phyloP scores from a whole-genome alignment of 2,113 vertebrate genomes.

The Salvelinus namaycush region DNA sequence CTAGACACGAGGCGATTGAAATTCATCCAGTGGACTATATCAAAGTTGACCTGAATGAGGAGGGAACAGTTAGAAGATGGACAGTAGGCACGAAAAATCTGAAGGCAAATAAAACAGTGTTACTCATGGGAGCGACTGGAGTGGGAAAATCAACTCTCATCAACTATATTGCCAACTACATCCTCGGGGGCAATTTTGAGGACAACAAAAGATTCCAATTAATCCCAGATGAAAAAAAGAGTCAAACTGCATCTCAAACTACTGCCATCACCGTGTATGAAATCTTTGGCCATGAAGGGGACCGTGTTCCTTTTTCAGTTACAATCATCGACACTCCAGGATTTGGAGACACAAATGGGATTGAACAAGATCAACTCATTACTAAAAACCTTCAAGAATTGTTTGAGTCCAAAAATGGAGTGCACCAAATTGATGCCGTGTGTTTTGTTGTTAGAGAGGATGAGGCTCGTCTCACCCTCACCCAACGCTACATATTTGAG shows the following conservation, averaged over 20 bases:
- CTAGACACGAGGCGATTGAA: not conserved
- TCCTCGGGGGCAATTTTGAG: conserved; percentile 29
- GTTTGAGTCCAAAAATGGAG: not conserved
- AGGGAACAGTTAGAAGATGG: not conserved
- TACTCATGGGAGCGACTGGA: conserved; percentile 32
- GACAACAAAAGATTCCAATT: conserved; percentile 27
- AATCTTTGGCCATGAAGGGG: not conserved
- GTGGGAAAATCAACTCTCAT: conserved; percentile 36
- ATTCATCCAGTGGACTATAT: not conserved
- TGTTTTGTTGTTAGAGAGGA: conserved; percentile 1
- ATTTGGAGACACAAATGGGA: conserved; percentile 15
- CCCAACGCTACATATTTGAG: not conserved
- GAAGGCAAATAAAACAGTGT: conserved; percentile 10
- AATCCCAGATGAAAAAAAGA: conserved; percentile 18
- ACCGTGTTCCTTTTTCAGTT: not conserved
- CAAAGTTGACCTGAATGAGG: not conserved
- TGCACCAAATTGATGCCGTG: conserved; percentile 2
- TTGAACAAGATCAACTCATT: conserved; percentile 1
- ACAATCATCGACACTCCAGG: conserved; percentile 21
- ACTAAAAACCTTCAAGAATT: not conserved
- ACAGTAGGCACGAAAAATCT: conserved; percentile 7
- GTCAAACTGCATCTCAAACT: conserved; percentile 36
- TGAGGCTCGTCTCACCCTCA: not conserved
- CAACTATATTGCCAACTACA: conserved; percentile 36
- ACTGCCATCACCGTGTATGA: conserved; percentile 30